These are phyloP conservation scores for Eupithecia dodoneata DNA, from an alignment of 2,888 invertebrate species.

Conservation along the genomic window DNA sequence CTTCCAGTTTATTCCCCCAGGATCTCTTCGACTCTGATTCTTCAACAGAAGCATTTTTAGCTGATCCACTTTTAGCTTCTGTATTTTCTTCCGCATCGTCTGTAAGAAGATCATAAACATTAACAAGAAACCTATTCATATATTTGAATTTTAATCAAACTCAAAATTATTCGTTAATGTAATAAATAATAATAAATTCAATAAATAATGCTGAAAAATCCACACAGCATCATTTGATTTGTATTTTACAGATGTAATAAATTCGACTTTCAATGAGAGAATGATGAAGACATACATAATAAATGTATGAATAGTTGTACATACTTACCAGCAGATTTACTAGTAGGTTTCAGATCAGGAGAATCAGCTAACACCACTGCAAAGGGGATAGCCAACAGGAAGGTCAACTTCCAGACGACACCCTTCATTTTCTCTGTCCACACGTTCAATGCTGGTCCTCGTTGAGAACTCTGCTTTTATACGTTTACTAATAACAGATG, in stretches of 20 bases:
- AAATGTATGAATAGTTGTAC: background rate
- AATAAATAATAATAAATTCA: too few species aligned
- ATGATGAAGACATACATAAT: background rate
- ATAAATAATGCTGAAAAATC: too few species aligned
- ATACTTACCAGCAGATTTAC: background rate
- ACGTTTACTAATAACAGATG: background rate
- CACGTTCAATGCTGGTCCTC: background rate
- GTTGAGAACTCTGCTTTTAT: background rate
- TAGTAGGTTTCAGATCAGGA: constrained; percentile 6
- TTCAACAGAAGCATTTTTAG: background rate
- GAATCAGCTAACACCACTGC: background rate
- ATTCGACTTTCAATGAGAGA: background rate
- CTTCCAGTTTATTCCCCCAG: background rate
- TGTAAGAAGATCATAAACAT: background rate
- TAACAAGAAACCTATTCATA: background rate
- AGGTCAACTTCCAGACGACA: background rate
- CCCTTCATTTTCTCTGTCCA: background rate
- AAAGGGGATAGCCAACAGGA: background rate
- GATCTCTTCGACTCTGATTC: background rate
- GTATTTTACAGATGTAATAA: background rate
- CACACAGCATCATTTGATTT: background rate
- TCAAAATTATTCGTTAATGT: background rate
- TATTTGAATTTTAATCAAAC: background rate
- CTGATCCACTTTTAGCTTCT: background rate
- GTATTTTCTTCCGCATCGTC: background rate